Conservation (phyloP, 30 jellyfish, hydroid and myxozoan species). For the Haliclystus octoradiatus region DNA sequence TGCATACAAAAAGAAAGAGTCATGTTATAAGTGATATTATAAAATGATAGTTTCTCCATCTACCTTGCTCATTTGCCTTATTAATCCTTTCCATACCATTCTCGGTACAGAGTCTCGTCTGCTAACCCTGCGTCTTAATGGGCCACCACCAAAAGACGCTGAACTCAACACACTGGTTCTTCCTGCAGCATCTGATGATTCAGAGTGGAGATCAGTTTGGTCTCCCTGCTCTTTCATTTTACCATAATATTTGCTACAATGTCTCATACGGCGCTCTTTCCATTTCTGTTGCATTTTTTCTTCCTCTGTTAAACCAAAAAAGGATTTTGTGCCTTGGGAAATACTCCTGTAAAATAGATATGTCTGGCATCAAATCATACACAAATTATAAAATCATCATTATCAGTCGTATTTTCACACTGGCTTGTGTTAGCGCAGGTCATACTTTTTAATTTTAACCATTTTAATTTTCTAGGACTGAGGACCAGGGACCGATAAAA, state of each 20-base stretch:
- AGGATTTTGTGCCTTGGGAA: constrained; percentile 31
- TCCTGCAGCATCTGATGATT: constrained; percentile 13
- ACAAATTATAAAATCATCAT: too few relatives aligned
- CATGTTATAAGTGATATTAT: too few relatives aligned
- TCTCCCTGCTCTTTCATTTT: constrained; percentile 29
- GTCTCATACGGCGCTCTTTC: constrained; percentile 52
- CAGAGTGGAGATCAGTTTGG: constrained; percentile 17
- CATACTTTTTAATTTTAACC: too few relatives aligned
- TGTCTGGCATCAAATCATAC: too few relatives aligned
- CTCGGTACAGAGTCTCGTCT: constrained; percentile 58
- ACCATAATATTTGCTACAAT: constrained; percentile 53
- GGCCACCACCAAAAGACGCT: constrained; percentile 12
- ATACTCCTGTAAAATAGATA: constrained; percentile 26
- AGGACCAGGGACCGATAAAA: too few relatives aligned
- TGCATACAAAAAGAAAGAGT: too few relatives aligned
- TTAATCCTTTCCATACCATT: constrained; percentile 52
- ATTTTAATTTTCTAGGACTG: too few relatives aligned
- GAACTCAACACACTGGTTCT: constrained; percentile 16
- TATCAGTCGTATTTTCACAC: too few relatives aligned
- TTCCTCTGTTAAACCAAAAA: constrained; percentile 43
- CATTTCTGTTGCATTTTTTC: constrained; percentile 42
- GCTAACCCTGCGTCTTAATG: constrained; percentile 19
- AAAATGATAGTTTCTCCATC: too few relatives aligned
- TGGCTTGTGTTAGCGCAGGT: too few relatives aligned
- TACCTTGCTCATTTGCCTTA: constrained; percentile 46